phyloP scores from a whole-genome alignment of 1,140 invertebrate genomes.

The Hypothenemus hampei region DNA sequence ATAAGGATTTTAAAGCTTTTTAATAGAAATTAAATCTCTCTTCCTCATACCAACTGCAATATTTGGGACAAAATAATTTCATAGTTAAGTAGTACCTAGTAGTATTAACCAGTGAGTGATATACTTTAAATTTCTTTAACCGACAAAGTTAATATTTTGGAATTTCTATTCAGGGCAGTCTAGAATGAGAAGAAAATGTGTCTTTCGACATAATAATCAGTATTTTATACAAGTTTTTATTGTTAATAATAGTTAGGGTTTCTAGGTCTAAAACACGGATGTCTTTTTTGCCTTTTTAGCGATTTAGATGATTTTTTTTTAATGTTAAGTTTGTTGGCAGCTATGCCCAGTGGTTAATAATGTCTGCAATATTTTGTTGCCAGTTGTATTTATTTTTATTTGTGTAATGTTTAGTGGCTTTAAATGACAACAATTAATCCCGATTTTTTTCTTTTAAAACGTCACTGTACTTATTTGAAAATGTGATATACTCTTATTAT shows the following conservation, averaged over 20 bases:
- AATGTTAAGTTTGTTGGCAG: not conserved
- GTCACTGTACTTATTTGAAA: not conserved
- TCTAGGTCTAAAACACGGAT: too few relatives aligned
- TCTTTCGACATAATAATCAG: conserved; percentile 10
- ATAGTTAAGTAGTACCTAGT: conserved; percentile 19
- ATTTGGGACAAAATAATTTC: conserved; percentile 5
- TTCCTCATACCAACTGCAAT: conserved; percentile 4
- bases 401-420: not conserved
- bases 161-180: not conserved
- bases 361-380: conserved; percentile 16
- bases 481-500: not conserved
- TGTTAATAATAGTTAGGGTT: not conserved
- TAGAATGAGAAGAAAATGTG: not conserved
- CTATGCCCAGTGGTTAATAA: not conserved
- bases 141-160: conserved; percentile 8
- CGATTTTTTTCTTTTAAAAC: too few relatives aligned
- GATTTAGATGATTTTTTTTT: not conserved
- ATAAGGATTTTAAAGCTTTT: conserved; percentile 20
- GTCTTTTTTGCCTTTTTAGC: too few relatives aligned
- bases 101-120: conserved; percentile 29
- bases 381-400: conserved; percentile 1
- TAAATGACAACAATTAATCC: too few relatives aligned
- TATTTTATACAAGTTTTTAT: conserved; percentile 21
- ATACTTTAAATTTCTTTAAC: conserved; percentile 19
- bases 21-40: conserved; percentile 8